Evolutionary conservation across 2,797 vertebrate genomes (phyloP), one percentile per base, ranked within the genome.

Genomic region (Sebastes elongatus): DNA sequence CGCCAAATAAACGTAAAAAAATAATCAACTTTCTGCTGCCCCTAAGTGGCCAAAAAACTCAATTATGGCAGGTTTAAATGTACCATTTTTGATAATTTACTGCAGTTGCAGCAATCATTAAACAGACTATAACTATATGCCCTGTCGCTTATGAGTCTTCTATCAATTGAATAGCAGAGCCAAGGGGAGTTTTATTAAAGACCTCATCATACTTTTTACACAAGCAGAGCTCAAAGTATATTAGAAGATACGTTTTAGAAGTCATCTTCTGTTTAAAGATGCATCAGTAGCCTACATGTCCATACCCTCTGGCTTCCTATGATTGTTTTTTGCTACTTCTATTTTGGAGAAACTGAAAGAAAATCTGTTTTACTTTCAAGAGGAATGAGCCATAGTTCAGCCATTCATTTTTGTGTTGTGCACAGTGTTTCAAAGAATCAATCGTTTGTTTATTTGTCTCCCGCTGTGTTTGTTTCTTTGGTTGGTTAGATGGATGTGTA

Each of bases 341-440:
- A 32, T 49, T 76, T 49, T 61, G 10, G 14, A 61, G 61, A 73
- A 67, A 70, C 16, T 27, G 23, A 55, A 42, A 49, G 14, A 74
- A 81, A 76, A 74, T 5, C 10, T 14, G 14, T 69, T 82, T 69
- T 20, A 71, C 53, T 78, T 86, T 78, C 9, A 68, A 59, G 32
- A 79, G 46, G 30, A 68, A 72, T 35, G 64, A 86, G 61, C n/a
- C 23, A 13, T 6, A 53, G 5, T 25, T 71, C 32, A 52, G 35
- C 23, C 25, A 7, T 20, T 83, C 5, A 27, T 66, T 72, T 71
- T 65, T 81, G 13, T 74, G 70, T 72, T 62, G 27, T 76, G 74
- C 23, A 16, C 59, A 30, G 33, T 53, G 42, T 78, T 86, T 83
- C 32, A 84, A 76, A 80, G 55, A 85, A 91, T 91, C 80, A 62